These are phyloP conservation scores for Mirza zaza DNA, from an alignment of 2,113 vertebrate genomes.

Conservation along the genomic window DNA sequence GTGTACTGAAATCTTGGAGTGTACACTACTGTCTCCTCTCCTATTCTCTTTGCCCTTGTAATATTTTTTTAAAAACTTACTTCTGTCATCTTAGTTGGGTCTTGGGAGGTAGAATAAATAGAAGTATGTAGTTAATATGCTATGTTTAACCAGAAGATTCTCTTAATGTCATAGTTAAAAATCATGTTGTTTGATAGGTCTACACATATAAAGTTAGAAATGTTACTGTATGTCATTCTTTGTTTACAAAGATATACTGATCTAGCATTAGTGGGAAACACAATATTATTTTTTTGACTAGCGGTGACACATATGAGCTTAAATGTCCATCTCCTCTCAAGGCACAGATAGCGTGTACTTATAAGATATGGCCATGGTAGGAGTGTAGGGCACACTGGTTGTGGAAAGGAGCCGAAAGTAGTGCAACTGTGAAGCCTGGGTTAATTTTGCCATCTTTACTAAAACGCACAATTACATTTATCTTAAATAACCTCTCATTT, in stretches of 20 bases:
- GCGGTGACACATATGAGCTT: background rate
- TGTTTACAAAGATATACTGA: background rate
- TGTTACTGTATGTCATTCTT: background rate
- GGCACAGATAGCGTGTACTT: background rate
- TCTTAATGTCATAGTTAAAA: background rate
- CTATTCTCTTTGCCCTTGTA: background rate
- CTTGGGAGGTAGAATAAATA: background rate
- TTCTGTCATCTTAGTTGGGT: background rate
- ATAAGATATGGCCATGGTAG: background rate
- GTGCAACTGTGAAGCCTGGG: background rate
- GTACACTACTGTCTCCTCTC: background rate
- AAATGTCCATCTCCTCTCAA: background rate
- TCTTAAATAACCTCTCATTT: constrained; percentile 22
- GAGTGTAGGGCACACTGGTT: background rate
- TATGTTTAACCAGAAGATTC: constrained; percentile 11
- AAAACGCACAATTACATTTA: background rate
- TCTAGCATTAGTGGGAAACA: background rate
- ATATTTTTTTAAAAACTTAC: background rate
- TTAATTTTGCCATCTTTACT: constrained; percentile 33
- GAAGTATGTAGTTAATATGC: background rate
- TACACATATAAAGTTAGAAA: background rate
- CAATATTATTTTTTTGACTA: background rate
- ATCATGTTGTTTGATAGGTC: background rate
- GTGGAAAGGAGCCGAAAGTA: constrained; percentile 6
- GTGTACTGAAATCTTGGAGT: background rate